Evolutionary conservation across 1,140 invertebrate genomes (phyloP).

Genomic region (Drosophila parvula): DNA sequence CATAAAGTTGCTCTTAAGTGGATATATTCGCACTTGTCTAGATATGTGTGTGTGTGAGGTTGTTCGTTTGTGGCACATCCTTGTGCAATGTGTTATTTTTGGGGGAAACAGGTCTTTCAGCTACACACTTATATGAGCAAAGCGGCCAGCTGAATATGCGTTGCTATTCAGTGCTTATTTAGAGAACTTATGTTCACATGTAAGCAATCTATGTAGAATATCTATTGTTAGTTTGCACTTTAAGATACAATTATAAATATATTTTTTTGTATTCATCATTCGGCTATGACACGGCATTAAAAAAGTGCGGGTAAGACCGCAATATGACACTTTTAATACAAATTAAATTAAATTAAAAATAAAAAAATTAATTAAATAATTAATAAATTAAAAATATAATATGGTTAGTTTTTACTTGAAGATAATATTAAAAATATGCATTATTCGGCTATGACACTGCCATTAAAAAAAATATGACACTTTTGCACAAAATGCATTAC

Average conservation of each 20-base stretch:
- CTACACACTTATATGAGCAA: constrained; percentile 12
- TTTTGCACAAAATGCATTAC: too few relatives aligned
- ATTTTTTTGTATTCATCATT: background rate
- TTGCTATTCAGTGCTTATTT: background rate
- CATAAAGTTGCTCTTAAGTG: constrained; percentile 26
- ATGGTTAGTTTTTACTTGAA: too few relatives aligned
- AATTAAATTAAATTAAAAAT: too few relatives aligned
- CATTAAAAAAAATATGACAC: too few relatives aligned
- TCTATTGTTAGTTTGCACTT: background rate
- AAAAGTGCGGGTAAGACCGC: too few relatives aligned
- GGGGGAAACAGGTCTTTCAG: constrained; percentile 44
- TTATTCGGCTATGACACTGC: too few relatives aligned
- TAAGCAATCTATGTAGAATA: background rate
- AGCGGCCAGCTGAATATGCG: constrained; percentile 30
- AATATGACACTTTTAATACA: too few relatives aligned
- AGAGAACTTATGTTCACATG: background rate
- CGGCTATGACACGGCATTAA: too few relatives aligned
- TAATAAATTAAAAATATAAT: too few relatives aligned
- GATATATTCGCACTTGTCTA: constrained; percentile 11
- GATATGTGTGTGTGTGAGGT: constrained; percentile 6
- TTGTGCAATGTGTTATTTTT: constrained; percentile 54
- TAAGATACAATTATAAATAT: background rate
- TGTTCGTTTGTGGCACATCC: constrained; percentile 36
- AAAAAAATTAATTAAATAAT: too few relatives aligned
- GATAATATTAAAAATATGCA: too few relatives aligned